A percentile compares a stretch with the other conserved stretches of the same genome.
These are phyloP conservation scores for Dicyema japonicum DNA, from an alignment of 1,140 invertebrate species.

Conservation along the genomic window DNA sequence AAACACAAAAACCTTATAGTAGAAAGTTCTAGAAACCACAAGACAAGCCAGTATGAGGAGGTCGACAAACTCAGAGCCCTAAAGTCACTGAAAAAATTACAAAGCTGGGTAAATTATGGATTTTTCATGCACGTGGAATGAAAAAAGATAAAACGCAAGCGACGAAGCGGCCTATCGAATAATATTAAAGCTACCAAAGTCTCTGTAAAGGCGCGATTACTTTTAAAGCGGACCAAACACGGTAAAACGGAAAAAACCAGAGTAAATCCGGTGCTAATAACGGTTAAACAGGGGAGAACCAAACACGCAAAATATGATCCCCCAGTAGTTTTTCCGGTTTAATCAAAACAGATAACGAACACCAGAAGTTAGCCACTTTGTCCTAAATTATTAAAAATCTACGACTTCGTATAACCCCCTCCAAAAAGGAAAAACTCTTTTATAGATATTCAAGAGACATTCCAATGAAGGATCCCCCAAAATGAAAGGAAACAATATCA, in stretches of 20 bases:
- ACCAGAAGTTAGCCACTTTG: slow-evolving; percentile 95
- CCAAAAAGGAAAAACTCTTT: slow-evolving; percentile 51
- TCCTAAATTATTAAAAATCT: too few relatives aligned
- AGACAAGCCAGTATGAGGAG: too few relatives aligned
- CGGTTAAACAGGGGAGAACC: slow-evolving; percentile 5
- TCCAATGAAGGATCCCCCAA: slow-evolving; percentile 11
- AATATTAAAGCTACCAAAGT: neutral
- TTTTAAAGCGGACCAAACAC: slow-evolving; percentile 3
- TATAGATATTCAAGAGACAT: slow-evolving; percentile 30
- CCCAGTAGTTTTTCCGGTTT: slow-evolving; percentile 37
- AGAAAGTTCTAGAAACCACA: too few relatives aligned
- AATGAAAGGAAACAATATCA: slow-evolving; percentile 59
- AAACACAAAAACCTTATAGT: too few relatives aligned
- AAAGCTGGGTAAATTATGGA: too few relatives aligned
- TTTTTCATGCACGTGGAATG: slow-evolving; percentile 93
- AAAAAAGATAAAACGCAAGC: slow-evolving; percentile 67
- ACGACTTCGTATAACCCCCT: slow-evolving; percentile 47
- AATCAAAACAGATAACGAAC: slow-evolving; percentile 44
- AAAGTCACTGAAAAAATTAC: too few relatives aligned
- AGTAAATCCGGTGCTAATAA: slow-evolving; percentile 17
- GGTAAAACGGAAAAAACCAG: slow-evolving; percentile 3
- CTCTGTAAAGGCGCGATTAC: neutral
- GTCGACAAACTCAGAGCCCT: too few relatives aligned
- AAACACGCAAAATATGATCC: too few relatives aligned
- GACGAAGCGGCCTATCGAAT: too few relatives aligned